Evolutionary conservation across 1,140 invertebrate species (phyloP), one percentile per base, ranked within the genome.

Genomic region (Pollicipes pollicipes): DNA sequence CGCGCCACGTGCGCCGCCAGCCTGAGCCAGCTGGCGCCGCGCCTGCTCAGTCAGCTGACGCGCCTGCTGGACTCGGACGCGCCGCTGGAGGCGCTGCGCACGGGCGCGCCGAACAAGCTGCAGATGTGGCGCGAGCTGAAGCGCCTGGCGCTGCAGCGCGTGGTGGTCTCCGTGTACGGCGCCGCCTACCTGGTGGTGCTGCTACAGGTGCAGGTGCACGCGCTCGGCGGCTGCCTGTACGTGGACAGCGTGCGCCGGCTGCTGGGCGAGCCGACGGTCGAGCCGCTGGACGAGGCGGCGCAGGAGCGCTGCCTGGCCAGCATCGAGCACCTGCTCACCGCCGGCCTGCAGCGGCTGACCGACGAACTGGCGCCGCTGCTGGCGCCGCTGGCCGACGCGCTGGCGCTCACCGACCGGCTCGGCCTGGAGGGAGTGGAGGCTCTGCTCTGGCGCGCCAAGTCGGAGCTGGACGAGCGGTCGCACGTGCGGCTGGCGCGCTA

Each of bases 131-230:
- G 26, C 10, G 3, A 66, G 64, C 28, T 66, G 64, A 66, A 64
- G 64, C 64, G 64, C 2, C 28, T 66, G 64, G 64, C 64, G n/a
- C 27, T 66, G 64, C 64, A 66, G 64, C 17, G 64, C n/a, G 64
- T 66, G 17, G 1, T 66, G 64, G 27, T 29, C 3, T 1, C 17
- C n/a, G 64, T 66, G n/a, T 29, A 66, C 64, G 64, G n/a, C 17
- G 3, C 3, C 64, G 17, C 6, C n/a, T 66, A 29, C 27, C 64
- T 66, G 64, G 28, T 29, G n/a, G 27, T 66, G 64, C 8, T 17
- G n/a, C 27, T 29, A 3, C 10, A 66, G 64, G 64, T 66, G 8
- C 28, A 66, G 1, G 28, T 17, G 64, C 64, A 66, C 64, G 16
- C 64, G 64, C n/a, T 21, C 3, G 64, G 27, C n/a, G 17, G 45